phyloP scores from a whole-genome alignment of 2,113 vertebrate genomes.

The Polypterus bichir region DNA sequence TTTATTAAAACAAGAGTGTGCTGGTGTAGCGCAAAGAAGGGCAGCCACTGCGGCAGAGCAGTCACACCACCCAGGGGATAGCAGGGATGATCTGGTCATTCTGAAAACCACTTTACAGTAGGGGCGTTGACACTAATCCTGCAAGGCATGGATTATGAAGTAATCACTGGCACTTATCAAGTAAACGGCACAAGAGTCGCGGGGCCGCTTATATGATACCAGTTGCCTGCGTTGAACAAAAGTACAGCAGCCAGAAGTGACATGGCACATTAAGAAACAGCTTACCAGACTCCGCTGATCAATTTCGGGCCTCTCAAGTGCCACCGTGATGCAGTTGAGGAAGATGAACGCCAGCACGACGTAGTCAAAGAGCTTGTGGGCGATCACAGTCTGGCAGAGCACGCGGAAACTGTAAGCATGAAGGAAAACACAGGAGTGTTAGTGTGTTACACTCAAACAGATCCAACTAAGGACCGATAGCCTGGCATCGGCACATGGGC shows the following conservation, averaged over 20 bases:
- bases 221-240: neutral
- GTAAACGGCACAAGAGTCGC: no score
- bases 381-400: constrained; percentile 86
- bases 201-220: no score
- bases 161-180: no score
- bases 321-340: constrained; percentile 96
- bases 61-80: neutral
- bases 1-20: no score
- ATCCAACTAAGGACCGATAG: no score
- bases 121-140: neutral
- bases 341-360: constrained; percentile 94
- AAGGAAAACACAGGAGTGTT: constrained; percentile 9
- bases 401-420: constrained; percentile 68
- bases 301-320: constrained; percentile 91
- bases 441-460: no score
- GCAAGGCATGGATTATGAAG: no score
- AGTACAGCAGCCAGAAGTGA: neutral
- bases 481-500: no score
- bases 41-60: neutral
- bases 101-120: neutral
- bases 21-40: no score
- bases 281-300: constrained; percentile 87
- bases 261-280: neutral
- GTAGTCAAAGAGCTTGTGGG: constrained; percentile 93
- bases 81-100: neutral